Evolutionary conservation across 2,888 invertebrate species (phyloP).

Genomic region (Ferrisia virgata): DNA sequence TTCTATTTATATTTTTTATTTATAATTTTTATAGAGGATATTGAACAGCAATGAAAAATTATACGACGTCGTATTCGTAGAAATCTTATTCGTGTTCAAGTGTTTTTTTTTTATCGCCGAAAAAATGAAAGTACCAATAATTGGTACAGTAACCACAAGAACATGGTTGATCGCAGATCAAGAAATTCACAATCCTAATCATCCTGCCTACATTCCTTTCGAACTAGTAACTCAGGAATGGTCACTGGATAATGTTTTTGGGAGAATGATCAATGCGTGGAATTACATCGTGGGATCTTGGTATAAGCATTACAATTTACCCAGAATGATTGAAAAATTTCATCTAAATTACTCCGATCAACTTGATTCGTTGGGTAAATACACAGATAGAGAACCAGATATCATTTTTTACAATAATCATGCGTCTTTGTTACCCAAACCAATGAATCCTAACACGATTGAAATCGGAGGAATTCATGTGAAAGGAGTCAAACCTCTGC

Average conservation of each 20-base stretch:
- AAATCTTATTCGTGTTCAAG: background rate
- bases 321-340: background rate
- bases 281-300: background rate
- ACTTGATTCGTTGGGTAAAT: background rate
- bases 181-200: background rate
- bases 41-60: background rate
- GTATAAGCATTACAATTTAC: background rate
- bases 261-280: background rate
- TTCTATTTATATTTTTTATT: no score
- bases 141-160: background rate
- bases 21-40: background rate
- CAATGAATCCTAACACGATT: background rate
- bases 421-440: background rate
- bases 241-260: background rate
- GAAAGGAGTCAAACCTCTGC: background rate
- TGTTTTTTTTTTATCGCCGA: background rate
- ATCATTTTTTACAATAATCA: background rate
- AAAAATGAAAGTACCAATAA: background rate
- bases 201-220: background rate
- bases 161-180: background rate
- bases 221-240: background rate
- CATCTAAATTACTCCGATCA: background rate
- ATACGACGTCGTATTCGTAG: background rate
- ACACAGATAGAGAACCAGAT: background rate
- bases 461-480: no score